A percentile compares a stretch with the other conserved stretches of the same genome.
Conservation (phyloP, 2,113 vertebrate genomes). For the Pygoscelis adeliae region DNA sequence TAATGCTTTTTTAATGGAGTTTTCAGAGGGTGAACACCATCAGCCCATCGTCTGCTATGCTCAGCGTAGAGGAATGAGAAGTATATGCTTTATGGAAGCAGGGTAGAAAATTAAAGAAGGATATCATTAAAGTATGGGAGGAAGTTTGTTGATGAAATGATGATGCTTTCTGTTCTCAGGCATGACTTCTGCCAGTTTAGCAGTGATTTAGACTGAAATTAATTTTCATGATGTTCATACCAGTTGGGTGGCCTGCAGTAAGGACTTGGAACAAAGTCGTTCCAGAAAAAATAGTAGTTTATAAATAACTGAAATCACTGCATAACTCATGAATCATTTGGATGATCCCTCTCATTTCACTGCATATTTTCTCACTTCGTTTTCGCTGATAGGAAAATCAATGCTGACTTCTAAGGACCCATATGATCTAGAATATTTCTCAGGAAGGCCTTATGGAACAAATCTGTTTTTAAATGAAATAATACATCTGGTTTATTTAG, state of each 20-base stretch:
- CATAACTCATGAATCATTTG: background rate
- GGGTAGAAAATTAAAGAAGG: background rate
- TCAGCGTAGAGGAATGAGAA: background rate
- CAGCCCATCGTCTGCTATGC: background rate
- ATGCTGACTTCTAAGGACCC: background rate
- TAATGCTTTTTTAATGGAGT: conserved; percentile 40
- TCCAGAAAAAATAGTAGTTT: background rate
- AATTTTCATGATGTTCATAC: background rate
- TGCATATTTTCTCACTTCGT: background rate
- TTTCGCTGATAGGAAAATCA: background rate
- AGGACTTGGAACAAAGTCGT: background rate
- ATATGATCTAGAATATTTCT: background rate
- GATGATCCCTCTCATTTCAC: background rate
- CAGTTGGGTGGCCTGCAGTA: background rate
- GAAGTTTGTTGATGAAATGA: background rate
- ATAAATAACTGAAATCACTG: background rate
- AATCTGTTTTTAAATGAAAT: background rate
- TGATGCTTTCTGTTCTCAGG: background rate
- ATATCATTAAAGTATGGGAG: background rate
- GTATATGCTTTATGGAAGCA: background rate
- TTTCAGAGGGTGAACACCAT: background rate
- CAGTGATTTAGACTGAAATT: background rate
- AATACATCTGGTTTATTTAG: background rate
- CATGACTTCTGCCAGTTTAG: background rate
- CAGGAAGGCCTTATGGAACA: background rate